These are phyloP conservation scores for Diglossa cyanea DNA, from an alignment of 2,797 vertebrate genomes.

Conservation along the genomic window DNA sequence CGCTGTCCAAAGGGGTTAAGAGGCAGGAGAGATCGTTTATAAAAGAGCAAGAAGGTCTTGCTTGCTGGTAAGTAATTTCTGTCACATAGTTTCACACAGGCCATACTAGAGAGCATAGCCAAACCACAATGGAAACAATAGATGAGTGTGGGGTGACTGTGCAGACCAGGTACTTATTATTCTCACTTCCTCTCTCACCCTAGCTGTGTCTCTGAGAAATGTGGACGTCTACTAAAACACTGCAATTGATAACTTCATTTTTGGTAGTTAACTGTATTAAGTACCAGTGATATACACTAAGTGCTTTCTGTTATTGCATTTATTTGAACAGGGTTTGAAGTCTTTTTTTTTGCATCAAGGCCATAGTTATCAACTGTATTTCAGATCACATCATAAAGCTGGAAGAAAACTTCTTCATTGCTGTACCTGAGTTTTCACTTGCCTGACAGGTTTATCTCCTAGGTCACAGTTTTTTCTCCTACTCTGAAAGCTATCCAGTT, in stretches of 20 bases:
- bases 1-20: rapidly evolving
- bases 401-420: neutral
- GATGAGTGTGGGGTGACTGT: neutral
- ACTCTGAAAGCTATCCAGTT: neutral
- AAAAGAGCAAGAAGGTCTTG: neutral
- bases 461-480: neutral
- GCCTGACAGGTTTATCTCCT: neutral
- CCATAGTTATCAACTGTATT: neutral
- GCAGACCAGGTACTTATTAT: neutral
- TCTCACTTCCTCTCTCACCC: neutral
- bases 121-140: neutral
- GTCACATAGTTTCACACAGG: neutral
- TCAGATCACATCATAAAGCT: neutral
- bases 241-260: neutral
- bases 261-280: neutral
- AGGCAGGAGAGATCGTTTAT: conserved; percentile 27
- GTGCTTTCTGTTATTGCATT: neutral
- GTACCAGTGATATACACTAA: no score
- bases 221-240: neutral
- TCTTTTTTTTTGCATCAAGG: neutral
- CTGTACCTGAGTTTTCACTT: neutral
- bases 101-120: neutral
- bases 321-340: neutral
- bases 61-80: neutral
- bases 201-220: neutral